Conservation (phyloP, 2,113 vertebrate genomes). For the Gobio gobio region DNA sequence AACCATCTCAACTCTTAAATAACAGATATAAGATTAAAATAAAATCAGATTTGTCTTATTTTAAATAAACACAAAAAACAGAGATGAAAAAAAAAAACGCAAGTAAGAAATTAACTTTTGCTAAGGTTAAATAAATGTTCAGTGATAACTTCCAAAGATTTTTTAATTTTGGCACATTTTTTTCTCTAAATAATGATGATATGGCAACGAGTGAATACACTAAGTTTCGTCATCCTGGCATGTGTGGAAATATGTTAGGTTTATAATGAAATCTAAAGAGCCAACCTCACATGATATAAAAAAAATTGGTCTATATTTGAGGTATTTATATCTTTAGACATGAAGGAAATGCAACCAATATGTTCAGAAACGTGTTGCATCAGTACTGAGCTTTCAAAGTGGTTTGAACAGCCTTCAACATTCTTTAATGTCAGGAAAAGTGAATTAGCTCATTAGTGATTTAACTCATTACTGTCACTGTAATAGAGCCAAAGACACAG, state of each 20-base stretch:
- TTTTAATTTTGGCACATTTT: too few species aligned
- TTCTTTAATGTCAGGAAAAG: conserved; percentile 28
- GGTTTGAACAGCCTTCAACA: conserved; percentile 9
- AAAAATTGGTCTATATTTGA: neutral
- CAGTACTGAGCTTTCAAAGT: conserved; percentile 6
- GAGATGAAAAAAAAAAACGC: too few species aligned
- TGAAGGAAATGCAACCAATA: neutral
- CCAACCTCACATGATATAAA: conserved; percentile 4
- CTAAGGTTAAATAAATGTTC: too few species aligned
- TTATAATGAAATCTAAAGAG: neutral
- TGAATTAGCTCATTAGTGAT: conserved; percentile 4
- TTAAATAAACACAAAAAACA: too few species aligned
- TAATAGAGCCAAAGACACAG: neutral
- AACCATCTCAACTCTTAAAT: too few species aligned
- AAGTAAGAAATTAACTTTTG: too few species aligned
- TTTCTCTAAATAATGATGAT: too few species aligned
- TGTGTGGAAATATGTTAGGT: neutral
- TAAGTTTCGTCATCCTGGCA: too few species aligned
- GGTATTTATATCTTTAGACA: neutral
- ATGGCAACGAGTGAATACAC: too few species aligned
- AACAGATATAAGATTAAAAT: too few species aligned
- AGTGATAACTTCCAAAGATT: too few species aligned
- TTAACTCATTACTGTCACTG: neutral
- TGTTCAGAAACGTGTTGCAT: neutral
- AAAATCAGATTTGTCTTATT: too few species aligned